Conservation (phyloP, 1,140 invertebrate species). For the Drosophila parabipectinata region DNA sequence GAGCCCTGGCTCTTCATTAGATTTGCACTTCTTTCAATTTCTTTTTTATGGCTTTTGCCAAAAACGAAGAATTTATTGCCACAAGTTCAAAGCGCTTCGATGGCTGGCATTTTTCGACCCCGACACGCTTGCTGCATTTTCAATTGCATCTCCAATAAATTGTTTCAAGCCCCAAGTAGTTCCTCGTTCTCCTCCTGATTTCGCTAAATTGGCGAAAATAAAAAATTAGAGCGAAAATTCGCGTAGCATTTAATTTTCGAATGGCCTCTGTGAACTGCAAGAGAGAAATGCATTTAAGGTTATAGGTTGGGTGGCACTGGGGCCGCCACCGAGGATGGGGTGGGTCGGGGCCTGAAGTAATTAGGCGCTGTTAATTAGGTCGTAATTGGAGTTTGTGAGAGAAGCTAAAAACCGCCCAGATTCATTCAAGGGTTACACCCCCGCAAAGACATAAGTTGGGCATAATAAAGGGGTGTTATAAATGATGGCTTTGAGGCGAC, state of each 20-base stretch:
- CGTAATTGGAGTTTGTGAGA: slow-evolving; percentile 43
- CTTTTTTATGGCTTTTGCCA: slow-evolving; percentile 42
- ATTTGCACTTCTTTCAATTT: slow-evolving; percentile 39
- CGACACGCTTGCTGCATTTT: slow-evolving; percentile 67
- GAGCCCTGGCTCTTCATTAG: slow-evolving; percentile 57
- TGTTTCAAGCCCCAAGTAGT: slow-evolving; percentile 47
- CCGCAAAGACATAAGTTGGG: slow-evolving; percentile 30
- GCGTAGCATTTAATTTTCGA: slow-evolving; percentile 61
- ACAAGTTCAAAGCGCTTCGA: slow-evolving; percentile 69
- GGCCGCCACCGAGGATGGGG: neutral
- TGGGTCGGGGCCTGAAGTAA: slow-evolving; percentile 26
- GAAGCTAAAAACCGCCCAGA: slow-evolving; percentile 3
- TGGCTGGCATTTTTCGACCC: slow-evolving; percentile 41
- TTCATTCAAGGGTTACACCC: slow-evolving; percentile 17
- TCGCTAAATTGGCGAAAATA: slow-evolving; percentile 40
- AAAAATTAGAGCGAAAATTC: slow-evolving; percentile 14
- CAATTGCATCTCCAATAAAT: slow-evolving; percentile 71
- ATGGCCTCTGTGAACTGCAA: slow-evolving; percentile 53
- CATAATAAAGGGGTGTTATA: slow-evolving; percentile 18
- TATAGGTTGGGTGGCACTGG: slow-evolving; percentile 11
- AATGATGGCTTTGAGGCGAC: slow-evolving; percentile 18
- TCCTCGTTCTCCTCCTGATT: slow-evolving; percentile 3
- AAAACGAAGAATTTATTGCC: slow-evolving; percentile 71
- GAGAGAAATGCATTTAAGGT: slow-evolving; percentile 49
- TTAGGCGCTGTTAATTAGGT: slow-evolving; percentile 53